These are phyloP conservation scores for Corydoras maculifer DNA, from an alignment of 2,113 vertebrate genomes.

Conservation along the genomic window DNA sequence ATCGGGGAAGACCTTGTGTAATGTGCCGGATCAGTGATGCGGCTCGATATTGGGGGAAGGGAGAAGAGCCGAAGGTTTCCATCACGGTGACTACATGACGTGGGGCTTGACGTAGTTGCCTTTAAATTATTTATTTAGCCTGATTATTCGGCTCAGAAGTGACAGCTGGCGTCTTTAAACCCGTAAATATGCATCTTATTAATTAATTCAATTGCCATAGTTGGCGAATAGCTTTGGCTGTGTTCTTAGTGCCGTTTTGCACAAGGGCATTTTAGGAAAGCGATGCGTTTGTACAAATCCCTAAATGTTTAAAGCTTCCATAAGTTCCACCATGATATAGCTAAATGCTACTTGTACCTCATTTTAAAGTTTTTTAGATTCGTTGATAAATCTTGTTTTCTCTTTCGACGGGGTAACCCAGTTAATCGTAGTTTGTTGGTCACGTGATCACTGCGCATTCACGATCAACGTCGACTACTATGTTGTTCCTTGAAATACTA, in stretches of 20 bases:
- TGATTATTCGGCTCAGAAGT: neutral
- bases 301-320: neutral
- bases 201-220: neutral
- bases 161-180: too few relatives aligned
- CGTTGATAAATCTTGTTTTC: too few relatives aligned
- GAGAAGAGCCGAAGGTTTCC: conserved; percentile 37
- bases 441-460: too few relatives aligned
- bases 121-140: conserved; percentile 41
- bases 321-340: too few relatives aligned
- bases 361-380: too few relatives aligned
- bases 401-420: too few relatives aligned
- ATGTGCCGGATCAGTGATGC: conserved; percentile 13
- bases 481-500: too few relatives aligned
- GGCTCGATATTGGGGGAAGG: conserved; percentile 15
- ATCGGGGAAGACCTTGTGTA: neutral
- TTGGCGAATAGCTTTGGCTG: neutral
- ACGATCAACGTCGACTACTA: too few relatives aligned
- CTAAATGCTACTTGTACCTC: too few relatives aligned
- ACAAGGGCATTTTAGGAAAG: conserved; percentile 2
- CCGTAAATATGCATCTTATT: too few relatives aligned
- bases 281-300: neutral
- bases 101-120: conserved; percentile 35
- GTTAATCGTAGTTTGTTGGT: too few relatives aligned
- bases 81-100: conserved; percentile 39
- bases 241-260: conserved; percentile 9